phyloP scores from a whole-genome alignment of 2,888 invertebrate genomes.

The Sylvicola cinctus region DNA sequence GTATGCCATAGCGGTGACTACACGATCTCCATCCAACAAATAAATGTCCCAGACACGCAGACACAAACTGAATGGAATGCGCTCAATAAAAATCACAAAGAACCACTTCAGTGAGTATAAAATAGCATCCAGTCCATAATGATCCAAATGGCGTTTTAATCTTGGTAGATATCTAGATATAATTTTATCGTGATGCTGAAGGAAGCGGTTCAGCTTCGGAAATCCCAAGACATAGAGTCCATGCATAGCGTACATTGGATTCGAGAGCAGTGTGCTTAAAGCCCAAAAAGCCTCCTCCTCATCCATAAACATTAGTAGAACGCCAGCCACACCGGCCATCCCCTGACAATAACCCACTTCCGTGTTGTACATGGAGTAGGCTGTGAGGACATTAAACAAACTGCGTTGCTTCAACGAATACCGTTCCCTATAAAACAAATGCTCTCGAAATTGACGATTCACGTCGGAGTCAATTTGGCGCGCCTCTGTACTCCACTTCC shows the following conservation, averaged over 20 bases:
- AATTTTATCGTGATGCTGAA: constrained; percentile 92
- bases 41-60: constrained; percentile 90
- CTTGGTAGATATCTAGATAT: constrained; percentile 88
- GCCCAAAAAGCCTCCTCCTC: constrained; percentile 99
- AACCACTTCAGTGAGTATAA: constrained; percentile 98
- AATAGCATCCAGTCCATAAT: constrained; percentile 84
- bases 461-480: constrained; percentile 94
- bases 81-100: constrained; percentile 96
- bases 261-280: constrained; percentile 70
- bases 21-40: constrained; percentile 74
- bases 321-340: constrained; percentile 96
- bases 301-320: constrained; percentile 90
- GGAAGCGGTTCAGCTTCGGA: constrained; percentile 86
- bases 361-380: constrained; percentile 92
- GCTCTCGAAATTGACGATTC: constrained; percentile 88
- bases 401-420: constrained; percentile 85
- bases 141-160: constrained; percentile 86
- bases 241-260: constrained; percentile 90
- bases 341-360: constrained; percentile 91
- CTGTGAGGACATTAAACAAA: constrained; percentile 81
- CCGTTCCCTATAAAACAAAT: constrained; percentile 68
- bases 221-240: constrained; percentile 95
- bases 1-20: constrained; percentile 81
- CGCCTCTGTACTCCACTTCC: constrained; percentile 78
- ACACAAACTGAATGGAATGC: constrained; percentile 79